Evolutionary conservation across 1,140 invertebrate species (phyloP), one percentile per base, ranked within the genome.

Genomic region (Drosophila triauraria): DNA sequence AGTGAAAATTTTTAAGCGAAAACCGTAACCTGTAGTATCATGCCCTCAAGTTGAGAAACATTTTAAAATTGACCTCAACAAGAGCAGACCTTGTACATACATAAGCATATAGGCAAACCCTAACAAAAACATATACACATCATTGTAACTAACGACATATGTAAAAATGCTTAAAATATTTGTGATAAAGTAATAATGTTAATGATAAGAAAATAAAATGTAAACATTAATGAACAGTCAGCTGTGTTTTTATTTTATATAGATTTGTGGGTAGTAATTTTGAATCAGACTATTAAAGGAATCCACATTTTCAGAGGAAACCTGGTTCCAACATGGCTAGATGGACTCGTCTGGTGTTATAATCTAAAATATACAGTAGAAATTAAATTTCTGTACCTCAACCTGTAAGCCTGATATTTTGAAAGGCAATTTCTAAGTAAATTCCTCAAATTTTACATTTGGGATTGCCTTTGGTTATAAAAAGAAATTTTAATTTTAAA

Each of bases 131-230:
- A 32, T 72, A 87, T 75, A 82, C 77, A 90, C 81, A 84, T 76
- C 77, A 90, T 90, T 90, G 85, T 90, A 90, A 85, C 78, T 90
- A 84, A 90, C 81, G 90, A 72, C 69, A 72, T 72, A 90, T 90
- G 85, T 90, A 90, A 90, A 90, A 90, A 90, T 90, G 85, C 85
- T 90, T 90, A 90, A 90, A 90, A 90, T 90, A 90, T 90, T 90
- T 90, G 85, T 90, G 85, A 90, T 90, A 90, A 90, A 90, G 85
- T 90, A 88, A 90, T 90, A 88, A 79, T 90, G 81, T 88, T 90
- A 88, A 81, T 84, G 27, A 75, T 90, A 88, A 88, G 80, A 69
- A 40, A 88, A 88, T 87, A 90, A 87, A 88, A 74, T 54, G 68
- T 79, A 78, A 85, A 86, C 54, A 71, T 83, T 87, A 70, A 87